Percentiles rank a stretch among this genome's conserved stretches.
Conservation (phyloP, 2,113 vertebrate genomes). For the Oxyruncus cristatus region DNA sequence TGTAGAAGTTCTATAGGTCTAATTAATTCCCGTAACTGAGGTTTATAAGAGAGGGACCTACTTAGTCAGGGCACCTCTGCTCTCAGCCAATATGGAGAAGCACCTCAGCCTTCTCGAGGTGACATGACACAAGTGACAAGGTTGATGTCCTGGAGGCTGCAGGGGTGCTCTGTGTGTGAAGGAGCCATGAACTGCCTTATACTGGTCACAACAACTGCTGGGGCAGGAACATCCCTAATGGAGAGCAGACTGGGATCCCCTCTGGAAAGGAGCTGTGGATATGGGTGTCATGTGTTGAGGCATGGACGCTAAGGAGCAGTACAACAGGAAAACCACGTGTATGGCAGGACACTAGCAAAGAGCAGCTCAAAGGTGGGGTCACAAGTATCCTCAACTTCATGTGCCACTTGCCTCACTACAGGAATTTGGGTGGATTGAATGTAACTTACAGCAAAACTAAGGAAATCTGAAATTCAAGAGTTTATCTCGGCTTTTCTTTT, state of each 20-base stretch:
- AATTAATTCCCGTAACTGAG: background rate
- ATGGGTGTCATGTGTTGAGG: accelerated
- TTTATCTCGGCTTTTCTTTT: background rate
- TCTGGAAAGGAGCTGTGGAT: background rate
- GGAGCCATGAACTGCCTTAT: background rate
- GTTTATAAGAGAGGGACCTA: background rate
- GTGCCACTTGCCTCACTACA: background rate
- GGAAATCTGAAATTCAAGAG: background rate
- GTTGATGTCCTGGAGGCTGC: background rate
- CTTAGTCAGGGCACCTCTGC: background rate
- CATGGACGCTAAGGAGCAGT: background rate
- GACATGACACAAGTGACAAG: background rate
- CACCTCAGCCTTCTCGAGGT: background rate
- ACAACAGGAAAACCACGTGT: background rate
- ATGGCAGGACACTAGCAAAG: background rate
- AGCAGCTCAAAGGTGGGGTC: background rate
- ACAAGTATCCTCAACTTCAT: background rate
- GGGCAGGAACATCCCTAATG: background rate
- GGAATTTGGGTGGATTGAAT: background rate
- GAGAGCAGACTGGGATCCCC: background rate
- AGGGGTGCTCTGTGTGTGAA: background rate
- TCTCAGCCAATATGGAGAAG: background rate
- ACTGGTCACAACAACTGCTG: background rate
- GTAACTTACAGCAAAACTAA: background rate
- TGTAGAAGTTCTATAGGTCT: background rate